A percentile compares a stretch with the other conserved stretches of the same genome.
phyloP scores from a whole-genome alignment of 1,140 invertebrate species.

The Harpegnathos saltator region DNA sequence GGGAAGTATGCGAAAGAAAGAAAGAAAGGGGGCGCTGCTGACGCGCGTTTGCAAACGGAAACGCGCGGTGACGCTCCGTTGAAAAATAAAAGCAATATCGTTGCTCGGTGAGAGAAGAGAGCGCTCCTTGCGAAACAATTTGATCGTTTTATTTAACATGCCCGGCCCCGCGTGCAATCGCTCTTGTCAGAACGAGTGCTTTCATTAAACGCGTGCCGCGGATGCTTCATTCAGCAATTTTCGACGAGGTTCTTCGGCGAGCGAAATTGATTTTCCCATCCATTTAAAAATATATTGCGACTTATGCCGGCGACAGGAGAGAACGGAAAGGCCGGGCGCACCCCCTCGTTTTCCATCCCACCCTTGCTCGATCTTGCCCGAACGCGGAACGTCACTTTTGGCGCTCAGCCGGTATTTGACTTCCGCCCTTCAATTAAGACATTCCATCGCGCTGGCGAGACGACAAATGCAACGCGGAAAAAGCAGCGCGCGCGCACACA shows the following conservation, averaged over 20 bases:
- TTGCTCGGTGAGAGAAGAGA: conserved; percentile 15
- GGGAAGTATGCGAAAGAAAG: conserved; percentile 45
- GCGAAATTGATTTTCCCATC: conserved; percentile 41
- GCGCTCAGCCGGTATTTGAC: not conserved
- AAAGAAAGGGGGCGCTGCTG: conserved; percentile 11
- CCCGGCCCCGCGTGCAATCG: conserved; percentile 9
- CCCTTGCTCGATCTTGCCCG: not conserved
- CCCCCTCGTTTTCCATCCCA: not conserved
- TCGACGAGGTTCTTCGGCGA: conserved; percentile 41
- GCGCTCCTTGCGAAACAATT: conserved; percentile 51
- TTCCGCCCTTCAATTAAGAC: conserved; percentile 28
- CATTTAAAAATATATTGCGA: conserved; percentile 34
- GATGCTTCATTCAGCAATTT: conserved; percentile 56
- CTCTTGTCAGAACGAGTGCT: conserved; percentile 37
- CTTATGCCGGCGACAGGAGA: not conserved
- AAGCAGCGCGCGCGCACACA: not conserved
- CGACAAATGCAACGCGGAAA: not conserved
- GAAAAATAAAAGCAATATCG: conserved; percentile 62
- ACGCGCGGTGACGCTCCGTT: conserved; percentile 7
- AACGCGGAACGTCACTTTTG: not conserved
- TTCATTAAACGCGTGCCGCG: conserved; percentile 58
- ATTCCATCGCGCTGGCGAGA: not conserved
- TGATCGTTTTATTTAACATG: conserved; percentile 58
- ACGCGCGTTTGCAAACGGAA: conserved; percentile 14
- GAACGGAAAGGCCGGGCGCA: no score